Conservation (phyloP, 2,888 invertebrate species). For the Chalcis sispes region DNA sequence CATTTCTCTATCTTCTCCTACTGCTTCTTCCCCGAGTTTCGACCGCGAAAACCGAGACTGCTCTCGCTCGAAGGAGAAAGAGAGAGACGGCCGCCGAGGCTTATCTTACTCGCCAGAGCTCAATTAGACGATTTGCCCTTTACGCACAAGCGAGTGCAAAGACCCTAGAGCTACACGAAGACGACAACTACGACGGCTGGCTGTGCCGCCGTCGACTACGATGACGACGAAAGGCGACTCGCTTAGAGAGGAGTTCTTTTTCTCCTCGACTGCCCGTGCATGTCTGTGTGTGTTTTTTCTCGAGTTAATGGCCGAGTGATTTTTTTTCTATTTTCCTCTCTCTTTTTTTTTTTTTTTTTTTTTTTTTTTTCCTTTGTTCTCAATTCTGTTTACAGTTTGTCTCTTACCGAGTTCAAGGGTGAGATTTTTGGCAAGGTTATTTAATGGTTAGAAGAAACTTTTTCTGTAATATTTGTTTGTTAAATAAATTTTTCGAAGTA, state of each 20-base stretch:
- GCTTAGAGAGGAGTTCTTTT: too few relatives aligned
- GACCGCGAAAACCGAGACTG: slow-evolving; percentile 44
- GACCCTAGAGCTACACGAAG: slow-evolving; percentile 30
- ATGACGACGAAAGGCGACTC: not conserved
- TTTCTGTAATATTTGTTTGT: too few relatives aligned
- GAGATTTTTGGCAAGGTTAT: too few relatives aligned
- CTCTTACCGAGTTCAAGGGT: too few relatives aligned
- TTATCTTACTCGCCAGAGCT: slow-evolving; percentile 52
- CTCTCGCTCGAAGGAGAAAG: slow-evolving; percentile 26
- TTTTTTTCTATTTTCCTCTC: not conserved
- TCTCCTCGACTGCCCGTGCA: not conserved
- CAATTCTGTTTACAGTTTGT: too few relatives aligned
- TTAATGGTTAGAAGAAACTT: too few relatives aligned
- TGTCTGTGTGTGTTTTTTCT: slow-evolving; percentile 30
- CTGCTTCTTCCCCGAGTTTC: not conserved
- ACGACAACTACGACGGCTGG: too few relatives aligned
- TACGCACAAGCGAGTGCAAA: slow-evolving; percentile 49
- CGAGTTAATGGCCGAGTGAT: slow-evolving; percentile 24
- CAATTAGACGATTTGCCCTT: slow-evolving; percentile 53
- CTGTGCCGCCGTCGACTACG: slow-evolving; percentile 15
- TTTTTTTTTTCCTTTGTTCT: too few relatives aligned
- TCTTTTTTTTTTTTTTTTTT: not conserved
- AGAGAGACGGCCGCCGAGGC: not conserved
- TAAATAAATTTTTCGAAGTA: too few relatives aligned
- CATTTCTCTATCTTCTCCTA: not conserved